These are phyloP conservation scores for Bombus waltoni DNA, from an alignment of 1,140 invertebrate species.

Conservation along the genomic window DNA sequence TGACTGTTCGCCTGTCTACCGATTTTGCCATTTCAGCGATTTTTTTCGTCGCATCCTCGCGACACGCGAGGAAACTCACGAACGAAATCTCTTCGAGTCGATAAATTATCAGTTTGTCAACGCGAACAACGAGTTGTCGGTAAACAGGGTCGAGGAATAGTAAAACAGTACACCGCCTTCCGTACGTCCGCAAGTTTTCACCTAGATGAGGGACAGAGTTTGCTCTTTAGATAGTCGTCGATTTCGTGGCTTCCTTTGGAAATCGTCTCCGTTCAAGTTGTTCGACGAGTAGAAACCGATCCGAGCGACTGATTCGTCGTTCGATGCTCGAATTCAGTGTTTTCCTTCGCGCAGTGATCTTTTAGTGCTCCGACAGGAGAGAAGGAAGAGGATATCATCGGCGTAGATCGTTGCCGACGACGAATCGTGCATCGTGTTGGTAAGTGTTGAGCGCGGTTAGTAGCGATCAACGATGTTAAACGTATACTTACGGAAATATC, in stretches of 20 bases:
- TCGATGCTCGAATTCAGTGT: constrained; percentile 43
- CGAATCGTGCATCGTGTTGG: not conserved
- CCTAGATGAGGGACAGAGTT: constrained; percentile 3
- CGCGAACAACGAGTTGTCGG: too few relatives aligned
- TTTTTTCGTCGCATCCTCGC: not conserved
- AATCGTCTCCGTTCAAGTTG: not conserved
- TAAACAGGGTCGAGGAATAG: not conserved
- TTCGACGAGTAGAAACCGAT: not conserved
- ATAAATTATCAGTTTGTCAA: not conserved
- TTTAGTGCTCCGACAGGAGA: constrained; percentile 9
- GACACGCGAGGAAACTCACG: too few relatives aligned
- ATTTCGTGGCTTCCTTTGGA: constrained; percentile 15
- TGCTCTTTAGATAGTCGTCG: constrained; percentile 22
- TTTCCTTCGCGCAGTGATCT: constrained; percentile 54
- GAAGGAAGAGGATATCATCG: constrained; percentile 42
- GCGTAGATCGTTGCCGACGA: not conserved
- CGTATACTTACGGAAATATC: not conserved
- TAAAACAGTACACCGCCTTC: too few relatives aligned
- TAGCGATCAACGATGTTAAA: not conserved
- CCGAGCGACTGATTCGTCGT: not conserved
- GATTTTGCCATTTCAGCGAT: not conserved
- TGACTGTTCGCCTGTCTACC: not conserved
- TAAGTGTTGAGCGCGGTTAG: not conserved
- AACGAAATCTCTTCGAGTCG: not conserved
- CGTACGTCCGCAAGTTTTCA: not conserved